Evolutionary conservation across 53 echinoderm and acorn worm species (phyloP).

Genomic region (Apostichopus leukothele): DNA sequence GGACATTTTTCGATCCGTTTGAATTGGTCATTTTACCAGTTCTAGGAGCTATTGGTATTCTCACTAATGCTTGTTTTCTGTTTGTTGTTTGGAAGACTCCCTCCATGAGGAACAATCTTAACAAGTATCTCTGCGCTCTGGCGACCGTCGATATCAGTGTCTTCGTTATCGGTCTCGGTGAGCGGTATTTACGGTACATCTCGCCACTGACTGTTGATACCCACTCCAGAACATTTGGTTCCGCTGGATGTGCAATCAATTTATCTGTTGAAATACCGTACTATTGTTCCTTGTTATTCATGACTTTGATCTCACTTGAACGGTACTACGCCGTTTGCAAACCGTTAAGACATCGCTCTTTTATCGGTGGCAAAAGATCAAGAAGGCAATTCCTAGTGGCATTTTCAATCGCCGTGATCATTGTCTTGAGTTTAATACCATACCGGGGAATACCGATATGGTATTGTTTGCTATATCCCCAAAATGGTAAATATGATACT

Average conservation of each 20-base stretch:
- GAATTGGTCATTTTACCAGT: constrained; percentile 19
- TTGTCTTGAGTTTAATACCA: background rate
- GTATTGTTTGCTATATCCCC: background rate
- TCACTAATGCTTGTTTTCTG: background rate
- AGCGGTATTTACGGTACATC: background rate
- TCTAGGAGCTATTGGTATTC: background rate
- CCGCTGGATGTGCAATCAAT: background rate
- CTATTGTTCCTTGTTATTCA: constrained; percentile 1
- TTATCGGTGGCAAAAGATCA: background rate
- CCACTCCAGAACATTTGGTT: background rate
- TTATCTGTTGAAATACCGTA: background rate
- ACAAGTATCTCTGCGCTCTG: constrained; percentile 19
- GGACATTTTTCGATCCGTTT: constrained; percentile 2
- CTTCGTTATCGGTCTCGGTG: background rate
- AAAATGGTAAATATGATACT: background rate
- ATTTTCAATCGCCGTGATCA: background rate
- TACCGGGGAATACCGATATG: background rate
- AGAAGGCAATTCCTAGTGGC: background rate
- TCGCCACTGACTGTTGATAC: background rate
- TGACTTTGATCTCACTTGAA: background rate
- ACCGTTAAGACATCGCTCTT: background rate
- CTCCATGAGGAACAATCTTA: constrained; percentile 6
- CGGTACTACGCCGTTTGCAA: constrained; percentile 21
- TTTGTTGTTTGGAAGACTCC: constrained; percentile 15
- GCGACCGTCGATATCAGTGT: constrained; percentile 3